Conservation (phyloP, 2,888 invertebrate genomes). For the Hyalella azteca region DNA sequence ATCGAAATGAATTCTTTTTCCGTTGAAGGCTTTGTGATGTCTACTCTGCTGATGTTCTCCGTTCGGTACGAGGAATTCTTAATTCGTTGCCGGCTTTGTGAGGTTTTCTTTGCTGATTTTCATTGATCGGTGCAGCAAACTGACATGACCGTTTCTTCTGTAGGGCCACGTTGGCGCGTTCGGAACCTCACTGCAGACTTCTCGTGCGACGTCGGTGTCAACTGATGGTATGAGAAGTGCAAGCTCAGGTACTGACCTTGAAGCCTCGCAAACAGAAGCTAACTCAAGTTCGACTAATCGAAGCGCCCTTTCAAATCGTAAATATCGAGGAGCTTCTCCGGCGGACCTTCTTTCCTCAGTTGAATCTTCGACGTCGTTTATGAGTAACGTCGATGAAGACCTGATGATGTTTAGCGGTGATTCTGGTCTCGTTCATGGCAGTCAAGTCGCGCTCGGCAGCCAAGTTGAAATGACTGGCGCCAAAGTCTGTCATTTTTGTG, state of each 20-base stretch:
- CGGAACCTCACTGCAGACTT: not conserved
- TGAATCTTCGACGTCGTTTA: not conserved
- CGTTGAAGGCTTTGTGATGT: too few species aligned
- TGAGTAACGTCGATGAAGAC: not conserved
- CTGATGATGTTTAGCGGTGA: not conserved
- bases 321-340: too few species aligned
- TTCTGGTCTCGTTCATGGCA: not conserved
- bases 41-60: too few species aligned
- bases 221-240: not conserved
- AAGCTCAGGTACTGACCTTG: not conserved
- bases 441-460: too few species aligned
- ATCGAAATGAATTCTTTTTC: too few species aligned
- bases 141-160: conserved; percentile 9
- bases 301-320: too few species aligned
- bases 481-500: conserved; percentile 38
- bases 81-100: too few species aligned
- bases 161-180: conserved; percentile 19
- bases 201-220: conserved; percentile 1
- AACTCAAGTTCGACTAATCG: too few species aligned
- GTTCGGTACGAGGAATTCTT: too few species aligned
- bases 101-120: not conserved
- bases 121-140: conserved; percentile 5
- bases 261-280: too few species aligned
- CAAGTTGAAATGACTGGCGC: not conserved
- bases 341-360: too few species aligned